These are phyloP conservation scores for Coregonus sp. DNA, from an alignment of 2,797 vertebrate genomes.

Conservation along the genomic window DNA sequence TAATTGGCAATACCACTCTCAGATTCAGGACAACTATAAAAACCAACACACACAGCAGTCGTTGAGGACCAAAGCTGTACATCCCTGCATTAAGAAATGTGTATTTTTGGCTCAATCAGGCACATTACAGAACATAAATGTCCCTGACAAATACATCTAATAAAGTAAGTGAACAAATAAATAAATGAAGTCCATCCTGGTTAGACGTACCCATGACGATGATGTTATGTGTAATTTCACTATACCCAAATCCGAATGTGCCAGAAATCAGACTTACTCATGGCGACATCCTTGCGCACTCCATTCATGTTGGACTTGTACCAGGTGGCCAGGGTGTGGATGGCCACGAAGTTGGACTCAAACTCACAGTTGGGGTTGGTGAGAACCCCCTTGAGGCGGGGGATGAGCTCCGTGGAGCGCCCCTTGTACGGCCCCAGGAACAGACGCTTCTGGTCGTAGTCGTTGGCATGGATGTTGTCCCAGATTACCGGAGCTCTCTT, in stretches of 20 bases:
- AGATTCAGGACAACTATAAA: background rate
- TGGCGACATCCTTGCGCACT: conserved; percentile 96
- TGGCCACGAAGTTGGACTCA: conserved; percentile 97
- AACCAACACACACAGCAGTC: background rate
- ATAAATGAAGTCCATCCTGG: background rate
- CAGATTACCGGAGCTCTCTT: conserved; percentile 95
- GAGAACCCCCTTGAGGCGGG: conserved; percentile 93
- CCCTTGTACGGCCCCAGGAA: conserved; percentile 99
- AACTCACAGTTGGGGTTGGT: conserved; percentile 99
- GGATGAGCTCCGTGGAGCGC: conserved; percentile 96
- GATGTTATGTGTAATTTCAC: background rate
- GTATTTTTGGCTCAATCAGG: background rate
- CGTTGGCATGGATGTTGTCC: conserved; percentile 99
- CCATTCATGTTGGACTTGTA: conserved; percentile 99
- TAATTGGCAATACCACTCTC: background rate
- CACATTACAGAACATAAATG: background rate
- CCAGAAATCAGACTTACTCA: conserved; percentile 85
- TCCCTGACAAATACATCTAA: no score
- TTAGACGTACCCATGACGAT: background rate
- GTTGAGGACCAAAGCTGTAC: background rate
- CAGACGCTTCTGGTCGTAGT: conserved; percentile 98
- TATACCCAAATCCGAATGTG: background rate
- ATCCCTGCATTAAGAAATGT: background rate
- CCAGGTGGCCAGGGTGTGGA: conserved; percentile 98
- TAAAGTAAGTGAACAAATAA: background rate